A percentile compares a stretch with the other conserved stretches of the same genome.
Evolutionary conservation across 2,797 vertebrate genomes (phyloP).

Genomic region (Buceros bicornis): DNA sequence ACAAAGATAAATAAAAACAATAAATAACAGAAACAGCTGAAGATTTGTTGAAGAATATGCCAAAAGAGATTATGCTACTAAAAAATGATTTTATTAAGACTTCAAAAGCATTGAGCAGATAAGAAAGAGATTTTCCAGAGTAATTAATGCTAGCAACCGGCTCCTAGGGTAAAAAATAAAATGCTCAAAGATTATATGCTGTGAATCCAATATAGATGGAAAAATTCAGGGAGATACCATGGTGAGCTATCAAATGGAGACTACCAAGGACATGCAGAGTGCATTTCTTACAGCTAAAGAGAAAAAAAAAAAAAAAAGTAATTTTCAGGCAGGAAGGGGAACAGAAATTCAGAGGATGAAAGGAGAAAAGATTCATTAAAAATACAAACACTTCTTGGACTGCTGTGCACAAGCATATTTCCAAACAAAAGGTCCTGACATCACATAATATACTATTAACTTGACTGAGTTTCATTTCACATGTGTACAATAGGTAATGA

Average conservation of each 20-base stretch:
- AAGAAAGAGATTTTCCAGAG: neutral
- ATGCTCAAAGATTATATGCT: neutral
- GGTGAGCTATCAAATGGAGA: neutral
- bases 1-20: conserved; percentile 20
- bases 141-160: conserved; percentile 19
- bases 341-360: neutral
- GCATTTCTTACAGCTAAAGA: neutral
- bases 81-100: neutral
- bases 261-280: neutral
- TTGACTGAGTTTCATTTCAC: neutral
- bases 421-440: neutral
- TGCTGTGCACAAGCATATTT: neutral
- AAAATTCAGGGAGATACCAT: neutral
- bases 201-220: neutral
- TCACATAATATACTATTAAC: neutral
- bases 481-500: neutral
- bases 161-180: neutral
- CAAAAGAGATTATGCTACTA: neutral
- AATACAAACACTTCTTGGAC: neutral
- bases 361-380: neutral
- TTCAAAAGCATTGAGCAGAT: neutral
- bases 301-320: neutral
- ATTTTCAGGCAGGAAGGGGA: neutral
- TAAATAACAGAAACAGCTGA: neutral
- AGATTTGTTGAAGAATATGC: neutral